phyloP scores from a whole-genome alignment of 2,113 vertebrate genomes.

The Cynopterus brachyotis region DNA sequence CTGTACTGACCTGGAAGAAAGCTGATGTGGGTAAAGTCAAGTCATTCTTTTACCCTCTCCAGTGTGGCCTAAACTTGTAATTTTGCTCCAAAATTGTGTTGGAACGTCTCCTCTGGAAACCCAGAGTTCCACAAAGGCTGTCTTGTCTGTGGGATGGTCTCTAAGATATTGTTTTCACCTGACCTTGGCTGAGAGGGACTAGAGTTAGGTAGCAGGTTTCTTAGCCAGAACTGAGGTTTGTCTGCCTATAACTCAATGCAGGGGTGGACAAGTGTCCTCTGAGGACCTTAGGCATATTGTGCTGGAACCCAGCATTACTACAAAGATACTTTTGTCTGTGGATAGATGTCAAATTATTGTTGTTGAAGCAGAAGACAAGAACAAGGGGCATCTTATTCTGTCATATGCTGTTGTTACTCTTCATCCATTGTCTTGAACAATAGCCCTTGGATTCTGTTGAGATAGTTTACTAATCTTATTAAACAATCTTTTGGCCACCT shows the following conservation, averaged over 20 bases:
- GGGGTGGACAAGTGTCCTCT: not conserved
- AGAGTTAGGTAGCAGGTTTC: not conserved
- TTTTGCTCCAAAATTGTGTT: not conserved
- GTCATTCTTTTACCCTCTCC: not conserved
- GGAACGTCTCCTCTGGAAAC: not conserved
- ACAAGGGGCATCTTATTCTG: not conserved
- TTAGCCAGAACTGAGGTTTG: not conserved
- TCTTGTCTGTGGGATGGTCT: not conserved
- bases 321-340: not conserved
- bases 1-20: not conserved
- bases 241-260: not conserved
- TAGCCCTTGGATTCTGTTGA: not conserved
- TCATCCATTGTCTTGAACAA: not conserved
- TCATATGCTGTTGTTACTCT: not conserved
- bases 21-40: not conserved
- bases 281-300: too few relatives aligned
- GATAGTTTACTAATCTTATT: not conserved
- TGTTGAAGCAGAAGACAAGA: not conserved
- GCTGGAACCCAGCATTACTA: not conserved
- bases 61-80: not conserved
- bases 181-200: not conserved
- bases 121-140: not conserved
- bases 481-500: not conserved
- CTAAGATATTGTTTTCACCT: not conserved
- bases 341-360: not conserved